These are phyloP conservation scores for Stichopus chloronotus DNA, from an alignment of 35 echinoderm and acorn worm species.

Conservation along the genomic window DNA sequence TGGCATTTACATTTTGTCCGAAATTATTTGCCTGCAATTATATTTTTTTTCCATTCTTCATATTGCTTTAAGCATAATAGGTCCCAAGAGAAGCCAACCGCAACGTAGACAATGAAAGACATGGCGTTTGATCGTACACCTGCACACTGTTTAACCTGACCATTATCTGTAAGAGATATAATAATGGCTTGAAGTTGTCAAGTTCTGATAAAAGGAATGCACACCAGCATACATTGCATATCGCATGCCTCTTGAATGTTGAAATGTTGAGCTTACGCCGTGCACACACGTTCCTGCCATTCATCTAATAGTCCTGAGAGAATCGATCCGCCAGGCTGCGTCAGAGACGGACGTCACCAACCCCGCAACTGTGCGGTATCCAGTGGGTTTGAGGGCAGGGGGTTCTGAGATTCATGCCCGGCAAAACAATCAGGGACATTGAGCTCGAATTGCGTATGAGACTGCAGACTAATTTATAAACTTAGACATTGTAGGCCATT, in stretches of 20 bases:
- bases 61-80: not conserved
- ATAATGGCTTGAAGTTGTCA: too few relatives aligned
- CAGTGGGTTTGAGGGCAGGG: slow-evolving; percentile 14
- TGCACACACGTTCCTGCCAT: slow-evolving; percentile 6
- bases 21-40: too few relatives aligned
- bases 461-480: not conserved
- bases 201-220: too few relatives aligned
- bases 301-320: slow-evolving; percentile 9
- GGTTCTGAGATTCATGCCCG: not conserved
- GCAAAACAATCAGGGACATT: not conserved
- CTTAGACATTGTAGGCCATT: not conserved
- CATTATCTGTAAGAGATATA: not conserved
- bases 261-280: not conserved
- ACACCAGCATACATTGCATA: not conserved
- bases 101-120: not conserved
- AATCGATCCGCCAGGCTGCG: not conserved
- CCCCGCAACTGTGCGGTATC: not conserved
- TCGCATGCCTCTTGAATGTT: not conserved
- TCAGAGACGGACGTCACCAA: slow-evolving; percentile 24
- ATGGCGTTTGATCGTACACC: not conserved
- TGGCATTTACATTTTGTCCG: too few relatives aligned
- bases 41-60: too few relatives aligned
- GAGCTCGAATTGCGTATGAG: not conserved
- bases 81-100: not conserved
- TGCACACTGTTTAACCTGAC: not conserved